Percentiles rank a stretch among this genome's conserved stretches.
Conservation (phyloP, 1,140 invertebrate genomes). For the Gyrodactylus bullatarudis region DNA sequence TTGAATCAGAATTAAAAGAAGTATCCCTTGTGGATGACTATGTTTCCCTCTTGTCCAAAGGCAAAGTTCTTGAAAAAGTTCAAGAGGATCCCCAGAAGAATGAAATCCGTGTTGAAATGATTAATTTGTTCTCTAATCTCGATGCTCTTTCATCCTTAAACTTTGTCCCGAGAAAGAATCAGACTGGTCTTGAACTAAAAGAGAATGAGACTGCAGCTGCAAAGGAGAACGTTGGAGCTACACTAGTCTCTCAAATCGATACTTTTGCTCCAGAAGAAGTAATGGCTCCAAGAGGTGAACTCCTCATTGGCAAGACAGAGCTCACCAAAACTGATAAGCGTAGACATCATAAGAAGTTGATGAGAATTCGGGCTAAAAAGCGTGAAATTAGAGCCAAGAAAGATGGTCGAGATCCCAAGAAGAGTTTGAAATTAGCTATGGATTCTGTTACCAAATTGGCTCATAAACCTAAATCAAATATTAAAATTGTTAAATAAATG, state of each 20-base stretch:
- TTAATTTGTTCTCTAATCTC: neutral
- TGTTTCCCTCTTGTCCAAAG: neutral
- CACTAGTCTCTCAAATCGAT: neutral
- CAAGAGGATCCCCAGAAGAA: neutral
- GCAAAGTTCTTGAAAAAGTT: neutral
- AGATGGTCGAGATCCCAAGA: neutral
- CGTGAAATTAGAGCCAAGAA: neutral
- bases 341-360: neutral
- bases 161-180: neutral
- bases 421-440: neutral
- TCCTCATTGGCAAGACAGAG: neutral
- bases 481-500: neutral
- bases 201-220: neutral
- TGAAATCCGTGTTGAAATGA: neutral
- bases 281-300: neutral
- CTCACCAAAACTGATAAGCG: neutral
- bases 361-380: neutral
- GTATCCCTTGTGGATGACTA: neutral
- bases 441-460: neutral
- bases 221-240: neutral
- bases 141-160: neutral
- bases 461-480: neutral
- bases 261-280: neutral
- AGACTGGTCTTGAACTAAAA: neutral
- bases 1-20: neutral